Base-by-base conservation (phyloP, 2,888 invertebrate species). In the Microctonus brassicae region DNA sequence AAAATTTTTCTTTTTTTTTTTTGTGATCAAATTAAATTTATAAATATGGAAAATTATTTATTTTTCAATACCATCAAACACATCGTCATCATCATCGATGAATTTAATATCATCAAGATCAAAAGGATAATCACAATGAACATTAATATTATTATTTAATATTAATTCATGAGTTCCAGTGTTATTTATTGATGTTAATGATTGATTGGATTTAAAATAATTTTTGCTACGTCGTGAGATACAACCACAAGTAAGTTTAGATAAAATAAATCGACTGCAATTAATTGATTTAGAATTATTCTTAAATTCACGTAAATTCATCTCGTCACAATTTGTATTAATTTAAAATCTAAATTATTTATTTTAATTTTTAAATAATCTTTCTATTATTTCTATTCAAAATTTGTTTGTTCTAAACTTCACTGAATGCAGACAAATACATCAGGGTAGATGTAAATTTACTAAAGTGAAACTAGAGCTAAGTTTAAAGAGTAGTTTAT, bases 11-110 rank as follows among this genome's bases (percentile, higher is more conserved):
- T n/a, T n/a, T n/a, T 29, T 2, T n/a, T n/a, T 1, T 26, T 58
- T 26, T 2, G n/a, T 55, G 42, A 10, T 42, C 10, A 17, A 55
- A 55, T 24, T 55, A 10, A 22, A 10, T 22, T 11, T 11, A 17
- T 22, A 4, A 9, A n/a, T n/a, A n/a, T n/a, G 2, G 13, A 58
- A 58, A 58, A n/a, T n/a, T n/a, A n/a, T n/a, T n/a, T n/a, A n/a
- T n/a, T 20, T 47, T 17, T 47, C 3, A 17, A 17, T 22, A 34
- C 20, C 20, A 61, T 24, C 22, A 29, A 7, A 17, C 34, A 36
- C 24, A 36, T 74, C 66, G 24, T 84, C 86, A 67, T 86, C 86
- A 63, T 86, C 87, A 76, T 87, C 87, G 72, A 87, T 87, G 69
- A 80, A 87, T 77, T 80, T 86, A 75, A 87, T 83, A 52, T 78